A percentile compares a stretch with the other conserved stretches of the same genome.
Evolutionary conservation across 1,140 invertebrate species (phyloP).

Genomic region (Papilio polyxenes): DNA sequence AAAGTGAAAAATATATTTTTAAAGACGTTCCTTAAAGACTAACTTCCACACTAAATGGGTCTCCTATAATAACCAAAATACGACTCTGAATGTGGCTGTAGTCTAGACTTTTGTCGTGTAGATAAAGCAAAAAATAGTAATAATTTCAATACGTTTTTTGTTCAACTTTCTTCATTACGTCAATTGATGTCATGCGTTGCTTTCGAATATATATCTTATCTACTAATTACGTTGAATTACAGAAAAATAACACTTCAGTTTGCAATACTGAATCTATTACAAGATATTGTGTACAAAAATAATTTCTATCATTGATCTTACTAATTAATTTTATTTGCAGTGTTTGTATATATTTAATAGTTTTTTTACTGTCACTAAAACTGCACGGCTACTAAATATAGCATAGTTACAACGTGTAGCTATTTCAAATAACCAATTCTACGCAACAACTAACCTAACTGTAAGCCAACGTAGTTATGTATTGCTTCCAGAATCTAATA

Average conservation of each 20-base stretch:
- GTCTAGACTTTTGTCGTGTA: neutral
- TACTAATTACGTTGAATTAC: neutral
- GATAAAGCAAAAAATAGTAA: neutral
- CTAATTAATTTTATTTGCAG: neutral
- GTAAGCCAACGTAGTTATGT: neutral
- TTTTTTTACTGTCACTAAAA: neutral
- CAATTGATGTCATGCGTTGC: neutral
- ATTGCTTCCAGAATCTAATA: neutral
- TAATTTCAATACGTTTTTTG: neutral
- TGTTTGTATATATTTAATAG: neutral
- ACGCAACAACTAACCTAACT: neutral
- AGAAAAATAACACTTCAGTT: neutral
- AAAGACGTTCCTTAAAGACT: no score
- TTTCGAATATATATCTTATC: neutral
- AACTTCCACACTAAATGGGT: no score
- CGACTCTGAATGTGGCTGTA: neutral
- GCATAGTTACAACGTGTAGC: neutral
- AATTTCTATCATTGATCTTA: neutral
- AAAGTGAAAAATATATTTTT: no score
- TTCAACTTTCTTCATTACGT: neutral
- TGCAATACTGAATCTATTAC: neutral
- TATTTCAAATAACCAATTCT: neutral
- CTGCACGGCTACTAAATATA: neutral
- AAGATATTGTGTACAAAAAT: conserved; percentile 14
- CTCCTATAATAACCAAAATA: neutral